Conservation (phyloP, 92 coral and sea anemone species). For the Virgularia gustaviana region DNA sequence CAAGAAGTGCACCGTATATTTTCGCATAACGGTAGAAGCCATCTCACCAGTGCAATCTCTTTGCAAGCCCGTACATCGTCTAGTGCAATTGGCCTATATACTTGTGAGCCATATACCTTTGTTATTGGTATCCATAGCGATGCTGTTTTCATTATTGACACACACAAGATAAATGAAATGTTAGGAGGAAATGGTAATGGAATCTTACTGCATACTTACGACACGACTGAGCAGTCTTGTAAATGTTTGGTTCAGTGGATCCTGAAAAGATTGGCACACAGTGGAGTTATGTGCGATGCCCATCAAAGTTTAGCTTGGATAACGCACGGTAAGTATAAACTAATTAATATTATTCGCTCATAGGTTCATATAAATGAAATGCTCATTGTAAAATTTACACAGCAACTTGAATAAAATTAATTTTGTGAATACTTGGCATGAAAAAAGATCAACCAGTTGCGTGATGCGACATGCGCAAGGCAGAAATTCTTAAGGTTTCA, state of each 20-base stretch:
- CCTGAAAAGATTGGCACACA: not conserved
- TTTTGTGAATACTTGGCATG: too few relatives aligned
- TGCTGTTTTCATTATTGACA: conserved; percentile 7
- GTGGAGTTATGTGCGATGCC: not conserved
- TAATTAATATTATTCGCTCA: not conserved
- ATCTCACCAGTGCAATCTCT: not conserved
- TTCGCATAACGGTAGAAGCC: not conserved
- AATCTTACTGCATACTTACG: not conserved
- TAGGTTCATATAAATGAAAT: not conserved
- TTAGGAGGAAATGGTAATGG: conserved; percentile 26
- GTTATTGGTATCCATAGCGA: conserved; percentile 3
- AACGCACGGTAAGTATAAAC: not conserved
- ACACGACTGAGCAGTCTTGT: not conserved
- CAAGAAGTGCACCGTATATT: not conserved
- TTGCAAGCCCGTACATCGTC: not conserved
- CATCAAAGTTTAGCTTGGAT: conserved; percentile 14
- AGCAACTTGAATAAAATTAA: too few relatives aligned
- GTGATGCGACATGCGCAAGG: too few relatives aligned
- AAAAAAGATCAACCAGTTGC: too few relatives aligned
- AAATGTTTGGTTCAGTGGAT: conserved; percentile 7
- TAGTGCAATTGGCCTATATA: not conserved
- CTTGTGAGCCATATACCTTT: conserved; percentile 17
- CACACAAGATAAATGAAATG: not conserved
- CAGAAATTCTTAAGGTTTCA: too few relatives aligned
- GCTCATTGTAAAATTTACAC: too few relatives aligned